A percentile compares a stretch with the other conserved stretches of the same genome.
phyloP scores from a whole-genome alignment of 2,113 vertebrate species.

The Clarias macrocephalus region DNA sequence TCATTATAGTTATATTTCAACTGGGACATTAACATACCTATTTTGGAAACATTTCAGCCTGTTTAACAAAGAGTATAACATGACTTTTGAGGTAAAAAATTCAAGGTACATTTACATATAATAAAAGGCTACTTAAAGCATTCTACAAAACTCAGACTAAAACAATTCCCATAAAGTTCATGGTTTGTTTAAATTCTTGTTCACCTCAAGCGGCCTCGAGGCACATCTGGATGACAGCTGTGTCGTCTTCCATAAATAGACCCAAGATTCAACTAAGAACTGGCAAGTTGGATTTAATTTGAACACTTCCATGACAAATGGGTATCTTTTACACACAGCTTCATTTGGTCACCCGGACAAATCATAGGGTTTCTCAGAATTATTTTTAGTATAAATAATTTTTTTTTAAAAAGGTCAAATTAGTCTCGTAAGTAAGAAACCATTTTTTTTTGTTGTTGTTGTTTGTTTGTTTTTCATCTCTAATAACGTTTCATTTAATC shows the following conservation, averaged over 20 bases:
- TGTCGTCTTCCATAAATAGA: conserved; percentile 42
- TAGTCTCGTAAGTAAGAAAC: conserved; percentile 24
- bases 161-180: conserved; percentile 40
- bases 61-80: no score
- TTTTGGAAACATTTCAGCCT: no score
- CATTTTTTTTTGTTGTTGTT: neutral
- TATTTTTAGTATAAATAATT: neutral
- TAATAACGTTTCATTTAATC: conserved; percentile 43
- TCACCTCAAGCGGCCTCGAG: conserved; percentile 36
- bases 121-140: conserved; percentile 22
- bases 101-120: conserved; percentile 19
- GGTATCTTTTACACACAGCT: neutral
- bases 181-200: conserved; percentile 49
- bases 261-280: conserved; percentile 1
- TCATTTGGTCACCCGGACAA: neutral
- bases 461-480: conserved; percentile 11
- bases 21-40: no score
- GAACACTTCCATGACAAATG: neutral
- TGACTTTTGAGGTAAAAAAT: neutral
- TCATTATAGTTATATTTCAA: no score
- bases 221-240: conserved; percentile 61
- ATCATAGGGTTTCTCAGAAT: neutral
- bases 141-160: conserved; percentile 49
- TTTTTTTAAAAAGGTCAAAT: conserved; percentile 2
- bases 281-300: neutral